Evolutionary conservation across 2,888 invertebrate genomes (phyloP).

Genomic region (Linyphia triangularis): DNA sequence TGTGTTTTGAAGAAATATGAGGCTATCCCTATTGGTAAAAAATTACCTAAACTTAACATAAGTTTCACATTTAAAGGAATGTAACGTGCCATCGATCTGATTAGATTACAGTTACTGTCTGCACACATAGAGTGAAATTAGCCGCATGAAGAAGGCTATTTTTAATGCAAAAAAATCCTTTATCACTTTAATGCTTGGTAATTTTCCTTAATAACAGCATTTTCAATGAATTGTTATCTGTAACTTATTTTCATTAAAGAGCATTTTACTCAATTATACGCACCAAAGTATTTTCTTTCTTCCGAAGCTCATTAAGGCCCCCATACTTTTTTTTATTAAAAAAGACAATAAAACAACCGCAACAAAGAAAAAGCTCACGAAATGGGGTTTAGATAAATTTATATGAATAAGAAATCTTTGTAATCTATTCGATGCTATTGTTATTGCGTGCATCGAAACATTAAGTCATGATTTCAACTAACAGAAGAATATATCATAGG

Average conservation of each 20-base stretch:
- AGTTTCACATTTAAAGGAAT: too few species aligned
- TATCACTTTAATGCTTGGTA: background rate
- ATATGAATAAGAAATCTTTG: background rate
- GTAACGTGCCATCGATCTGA: too few species aligned
- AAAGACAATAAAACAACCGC: background rate
- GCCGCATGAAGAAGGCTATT: too few species aligned
- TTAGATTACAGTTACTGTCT: too few species aligned
- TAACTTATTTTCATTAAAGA: background rate
- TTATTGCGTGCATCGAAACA: conserved; percentile 40
- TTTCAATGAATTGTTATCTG: background rate
- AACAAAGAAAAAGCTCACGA: background rate
- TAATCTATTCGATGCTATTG: conserved; percentile 29
- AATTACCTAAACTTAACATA: too few species aligned
- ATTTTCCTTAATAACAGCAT: background rate
- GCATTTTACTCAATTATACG: background rate
- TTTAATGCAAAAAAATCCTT: too few species aligned
- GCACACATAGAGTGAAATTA: too few species aligned
- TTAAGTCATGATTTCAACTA: conserved; percentile 45
- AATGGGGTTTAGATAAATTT: conserved; percentile 36
- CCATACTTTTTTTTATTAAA: background rate
- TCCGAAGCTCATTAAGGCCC: background rate
- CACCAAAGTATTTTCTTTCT: background rate
- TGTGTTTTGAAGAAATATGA: too few species aligned
- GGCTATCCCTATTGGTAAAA: too few species aligned
- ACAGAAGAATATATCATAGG: conserved; percentile 21